Evolutionary conservation across 2,888 invertebrate genomes (phyloP), one percentile per base, ranked within the genome.

Genomic region (Boloria selene): DNA sequence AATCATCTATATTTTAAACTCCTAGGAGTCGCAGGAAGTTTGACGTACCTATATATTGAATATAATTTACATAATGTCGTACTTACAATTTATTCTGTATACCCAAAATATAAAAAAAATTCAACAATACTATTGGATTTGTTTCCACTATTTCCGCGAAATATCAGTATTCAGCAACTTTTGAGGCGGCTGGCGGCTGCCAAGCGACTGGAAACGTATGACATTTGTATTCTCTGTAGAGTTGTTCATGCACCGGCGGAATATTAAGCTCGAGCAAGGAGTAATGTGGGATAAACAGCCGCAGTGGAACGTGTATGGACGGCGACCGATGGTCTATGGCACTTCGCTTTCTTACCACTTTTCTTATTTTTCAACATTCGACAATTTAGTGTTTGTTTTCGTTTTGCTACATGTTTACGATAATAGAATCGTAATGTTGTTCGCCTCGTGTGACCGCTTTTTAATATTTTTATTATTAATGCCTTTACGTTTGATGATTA

Each of bases 221-320:
- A 82, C 85, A 88, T 89, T 87, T 85, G 87, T 89, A 90, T 88
- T 89, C 88, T 80, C 81, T 63, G 73, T 77, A 79, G 80, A 79
- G 78, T 77, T 77, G 81, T 79, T 79, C 75, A 73, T 80, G 82
- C 86, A 82, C 81, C 77, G 78, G 61, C 73, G 77, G 88, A 89
- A 89, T 89, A 87, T 84, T 85, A 90, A 89, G 31, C 84, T 76
- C 79, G 74, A 72, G 77, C 79, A 79, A 84, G 87, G 85, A 87
- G 84, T 88, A 88, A 88, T 85, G 87, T 85, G 82, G 86, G 84
- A 85, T 85, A 85, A 38, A 38, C 31, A 87, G 84, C 82, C 80
- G 84, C 84, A 82, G 79, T 73, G 81, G 82, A 80, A 86, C 86
- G 87, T 87, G 88, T 83, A 85, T 80, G 80, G 79, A 49, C 60